Evolutionary conservation across 2,797 vertebrate species (phyloP).

Genomic region (Hydrolagus colliei): DNA sequence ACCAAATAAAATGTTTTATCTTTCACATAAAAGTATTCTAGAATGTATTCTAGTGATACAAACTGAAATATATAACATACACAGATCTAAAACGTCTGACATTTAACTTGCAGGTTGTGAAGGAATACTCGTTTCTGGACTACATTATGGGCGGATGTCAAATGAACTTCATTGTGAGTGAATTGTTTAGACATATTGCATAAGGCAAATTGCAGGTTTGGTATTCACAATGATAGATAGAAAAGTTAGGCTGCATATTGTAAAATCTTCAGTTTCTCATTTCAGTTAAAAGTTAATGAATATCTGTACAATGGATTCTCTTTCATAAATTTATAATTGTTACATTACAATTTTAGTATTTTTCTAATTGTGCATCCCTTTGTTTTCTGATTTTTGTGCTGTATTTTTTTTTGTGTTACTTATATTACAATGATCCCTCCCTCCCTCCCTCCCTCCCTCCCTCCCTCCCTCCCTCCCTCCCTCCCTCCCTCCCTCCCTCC

Average conservation of each 20-base stretch:
- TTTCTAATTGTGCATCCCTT: background rate
- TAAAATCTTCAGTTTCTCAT: background rate
- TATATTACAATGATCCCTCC: no score
- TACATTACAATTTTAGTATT: background rate
- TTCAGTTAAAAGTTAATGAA: slow-evolving; percentile 9
- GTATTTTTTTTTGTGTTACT: background rate
- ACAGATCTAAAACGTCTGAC: background rate
- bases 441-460: no score
- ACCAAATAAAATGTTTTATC: background rate
- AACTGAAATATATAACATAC: no score
- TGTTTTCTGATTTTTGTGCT: background rate
- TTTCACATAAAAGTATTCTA: background rate
- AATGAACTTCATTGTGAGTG: slow-evolving; percentile 93
- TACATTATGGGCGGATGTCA: slow-evolving; percentile 97
- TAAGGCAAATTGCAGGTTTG: background rate
- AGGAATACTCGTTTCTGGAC: slow-evolving; percentile 86
- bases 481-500: no score
- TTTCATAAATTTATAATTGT: background rate
- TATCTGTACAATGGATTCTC: background rate
- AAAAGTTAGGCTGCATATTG: background rate
- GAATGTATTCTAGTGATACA: background rate
- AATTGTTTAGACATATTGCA: background rate
- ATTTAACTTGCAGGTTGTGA: slow-evolving; percentile 64
- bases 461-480: no score
- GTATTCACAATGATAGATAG: background rate